Base-by-base conservation (phyloP, 2,113 vertebrate genomes). In the Dipodomys merriami region DNA sequence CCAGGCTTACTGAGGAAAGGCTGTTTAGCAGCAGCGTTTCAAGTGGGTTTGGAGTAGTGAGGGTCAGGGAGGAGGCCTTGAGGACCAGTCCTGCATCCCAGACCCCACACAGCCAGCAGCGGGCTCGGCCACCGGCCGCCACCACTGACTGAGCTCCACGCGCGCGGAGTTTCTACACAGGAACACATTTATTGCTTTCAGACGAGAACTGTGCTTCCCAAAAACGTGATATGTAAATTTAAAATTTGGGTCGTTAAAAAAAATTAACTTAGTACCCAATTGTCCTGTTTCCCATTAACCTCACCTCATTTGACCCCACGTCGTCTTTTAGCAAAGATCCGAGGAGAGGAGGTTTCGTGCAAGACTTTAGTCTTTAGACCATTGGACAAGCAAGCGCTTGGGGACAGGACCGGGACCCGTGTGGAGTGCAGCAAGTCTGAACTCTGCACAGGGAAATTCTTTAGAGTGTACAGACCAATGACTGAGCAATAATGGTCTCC, bases 361-460 rank as follows among this genome's bases (percentile, higher is more conserved):
- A 39, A 39, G 49, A 12, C 49, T 49, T 9, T 11, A 49, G 49
- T 49, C 49, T 12, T 49, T 12, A 49, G 49, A 12, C 49, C 49
- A 49, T 1, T 1, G 60, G 15, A 4, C 0, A 1, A 20, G 25
- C 16, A 6, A 11, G 27, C 7, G 16, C 6, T 33, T 0, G 3
- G 13, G n/a, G 57, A 4, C 2, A 2, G 39, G 39, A 39, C 39
- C 5, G 5, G 1, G 39, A 39, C 39, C 39, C 5, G 39, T 39
- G 5, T 39, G 39, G 39, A 39, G 39, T 39, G 39, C 39, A 39
- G 39, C 39, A 39, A 39, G 5, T 39, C 39, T 39, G 39, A 39
- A 39, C 39, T 11, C 7, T 27, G 33, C 69, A 15, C 0, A 57
- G 4, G 15, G 18, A 57, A 57, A 13, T 16, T 57, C 53, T 57